Base-by-base conservation (phyloP, 35 echinoderm and acorn worm species). In the Ophioderma brevispina region DNA sequence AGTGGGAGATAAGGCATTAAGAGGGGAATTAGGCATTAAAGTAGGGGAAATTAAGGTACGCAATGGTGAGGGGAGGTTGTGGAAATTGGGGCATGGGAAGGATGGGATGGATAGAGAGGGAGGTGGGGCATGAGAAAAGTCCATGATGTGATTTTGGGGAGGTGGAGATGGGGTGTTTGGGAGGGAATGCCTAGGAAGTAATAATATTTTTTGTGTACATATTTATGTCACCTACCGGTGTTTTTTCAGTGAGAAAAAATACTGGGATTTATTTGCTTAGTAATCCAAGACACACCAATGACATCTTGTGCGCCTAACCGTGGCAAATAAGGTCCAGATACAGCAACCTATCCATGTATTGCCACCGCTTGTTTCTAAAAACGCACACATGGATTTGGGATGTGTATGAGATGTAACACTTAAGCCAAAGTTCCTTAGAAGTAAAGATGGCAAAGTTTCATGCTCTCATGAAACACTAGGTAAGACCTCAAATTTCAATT, bases 301-400 rank as follows among this genome's bases (percentile, higher is more conserved):
- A 99, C 82, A 76, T 99, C 34, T 88, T 99, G 13, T 95, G 97
- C 80, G 87, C 23, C 88, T 99, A 37, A 99, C 97, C 0, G 97
- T 95, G n/a, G 94, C 64, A 11, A 99, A 99, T 80, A 90, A 32
- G 94, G 97, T 13, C 93, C 97, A 13, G 97, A 99, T 30, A 84
- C 97, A 3, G 97, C 97, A 14, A 99, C 97, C 77, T n/a, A 95
- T 99, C 39, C 97, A 99, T 70, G 91, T 99, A 11, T 85, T 99
- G 17, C 97, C 97, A 0, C 91, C 89, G 52, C 85, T 95, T 13
- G n/a, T n/a, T 99, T 94, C 91, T 99, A 86, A n/a, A n/a, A n/a
- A 38, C 86, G 97, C 11, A 99, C 56, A 99, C 97, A 6, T 99
- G 97, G 97, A 99, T 99, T 31, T 99, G 97, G 97, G 97, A 40